These are phyloP conservation scores for Sclerurus mexicanus DNA, from an alignment of 2,113 vertebrate species.

Conservation along the genomic window DNA sequence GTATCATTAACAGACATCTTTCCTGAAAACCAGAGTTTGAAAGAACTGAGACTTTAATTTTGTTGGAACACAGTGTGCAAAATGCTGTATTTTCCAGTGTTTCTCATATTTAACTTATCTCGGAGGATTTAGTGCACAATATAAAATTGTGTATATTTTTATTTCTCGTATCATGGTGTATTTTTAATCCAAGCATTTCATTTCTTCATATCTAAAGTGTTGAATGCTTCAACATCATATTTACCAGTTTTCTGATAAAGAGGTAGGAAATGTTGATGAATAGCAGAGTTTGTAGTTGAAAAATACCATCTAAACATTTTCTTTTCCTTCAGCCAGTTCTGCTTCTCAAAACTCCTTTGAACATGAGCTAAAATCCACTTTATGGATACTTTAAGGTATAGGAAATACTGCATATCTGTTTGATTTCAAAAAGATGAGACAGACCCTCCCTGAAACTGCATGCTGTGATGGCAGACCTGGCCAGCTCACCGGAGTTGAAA, in stretches of 20 bases:
- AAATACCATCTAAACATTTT: background rate
- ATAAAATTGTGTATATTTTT: background rate
- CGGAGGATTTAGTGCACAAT: background rate
- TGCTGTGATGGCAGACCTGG: background rate
- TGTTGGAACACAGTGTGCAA: background rate
- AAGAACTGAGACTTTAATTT: background rate
- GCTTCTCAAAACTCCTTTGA: background rate
- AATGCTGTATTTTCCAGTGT: background rate
- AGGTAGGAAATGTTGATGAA: background rate
- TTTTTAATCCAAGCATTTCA: background rate
- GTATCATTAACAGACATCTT: background rate
- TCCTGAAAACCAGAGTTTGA: background rate
- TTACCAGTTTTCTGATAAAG: background rate
- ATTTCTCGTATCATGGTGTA: background rate
- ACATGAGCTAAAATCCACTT: background rate
- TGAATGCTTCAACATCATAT: background rate
- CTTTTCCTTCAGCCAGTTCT: background rate
- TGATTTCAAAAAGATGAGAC: background rate
- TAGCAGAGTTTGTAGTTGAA: background rate
- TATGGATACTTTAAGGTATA: background rate
- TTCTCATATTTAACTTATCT: background rate
- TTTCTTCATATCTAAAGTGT: background rate
- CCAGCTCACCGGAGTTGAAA: background rate
- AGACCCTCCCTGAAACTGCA: background rate
- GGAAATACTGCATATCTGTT: background rate